A percentile compares a stretch with the other conserved stretches of the same genome.
Conservation (phyloP, 2,797 vertebrate species). For the Mergus octosetaceus region DNA sequence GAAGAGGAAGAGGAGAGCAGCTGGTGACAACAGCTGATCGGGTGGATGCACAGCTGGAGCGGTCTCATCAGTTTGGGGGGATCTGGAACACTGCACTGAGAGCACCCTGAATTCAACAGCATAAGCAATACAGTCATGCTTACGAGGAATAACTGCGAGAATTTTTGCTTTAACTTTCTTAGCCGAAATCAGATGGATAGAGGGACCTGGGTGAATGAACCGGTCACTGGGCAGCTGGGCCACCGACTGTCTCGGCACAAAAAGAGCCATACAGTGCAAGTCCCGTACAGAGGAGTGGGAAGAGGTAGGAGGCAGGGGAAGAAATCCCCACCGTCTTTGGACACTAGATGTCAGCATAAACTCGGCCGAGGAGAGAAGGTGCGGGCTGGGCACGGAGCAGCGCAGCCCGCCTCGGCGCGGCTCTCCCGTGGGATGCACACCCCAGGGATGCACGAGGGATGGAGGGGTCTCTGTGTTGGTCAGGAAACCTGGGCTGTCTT, state of each 20-base stretch:
- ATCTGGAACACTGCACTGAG: neutral
- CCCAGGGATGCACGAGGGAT: neutral
- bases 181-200: neutral
- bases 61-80: rapidly evolving
- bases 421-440: no score
- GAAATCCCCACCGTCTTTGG: rapidly evolving
- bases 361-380: neutral
- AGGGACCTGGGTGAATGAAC: rapidly evolving
- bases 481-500: neutral
- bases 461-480: neutral
- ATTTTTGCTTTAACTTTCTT: neutral
- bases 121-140: rapidly evolving
- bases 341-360: slow-evolving; percentile 29
- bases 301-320: no score
- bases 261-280: rapidly evolving
- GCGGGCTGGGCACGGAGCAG: neutral
- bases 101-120: rapidly evolving
- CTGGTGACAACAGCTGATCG: rapidly evolving
- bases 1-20: neutral
- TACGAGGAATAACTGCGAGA: rapidly evolving
- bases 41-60: rapidly evolving
- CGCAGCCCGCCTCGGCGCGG: no score
- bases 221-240: neutral
- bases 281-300: no score
- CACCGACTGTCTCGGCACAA: rapidly evolving